phyloP scores from a whole-genome alignment of 2,113 vertebrate species.

The Xiphias gladius region DNA sequence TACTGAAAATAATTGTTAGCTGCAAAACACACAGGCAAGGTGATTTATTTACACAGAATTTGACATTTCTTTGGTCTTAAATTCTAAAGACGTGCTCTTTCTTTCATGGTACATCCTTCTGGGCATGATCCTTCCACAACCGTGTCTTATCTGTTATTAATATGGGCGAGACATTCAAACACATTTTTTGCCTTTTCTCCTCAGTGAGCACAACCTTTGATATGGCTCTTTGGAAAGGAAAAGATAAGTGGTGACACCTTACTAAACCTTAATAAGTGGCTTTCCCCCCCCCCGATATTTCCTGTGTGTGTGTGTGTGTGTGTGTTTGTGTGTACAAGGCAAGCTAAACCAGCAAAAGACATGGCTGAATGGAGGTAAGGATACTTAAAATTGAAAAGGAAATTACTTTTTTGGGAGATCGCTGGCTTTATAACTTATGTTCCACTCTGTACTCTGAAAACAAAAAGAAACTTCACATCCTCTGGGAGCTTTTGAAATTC shows the following conservation, averaged over 20 bases:
- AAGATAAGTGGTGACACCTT: constrained; percentile 39
- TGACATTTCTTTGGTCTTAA: not conserved
- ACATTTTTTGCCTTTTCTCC: constrained; percentile 44
- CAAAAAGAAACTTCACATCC: not conserved
- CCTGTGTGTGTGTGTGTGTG: not conserved
- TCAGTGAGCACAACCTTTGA: constrained; percentile 47
- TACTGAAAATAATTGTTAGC: not conserved
- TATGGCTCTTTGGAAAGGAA: constrained; percentile 24
- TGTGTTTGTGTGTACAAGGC: not conserved
- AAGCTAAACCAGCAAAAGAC: not conserved
- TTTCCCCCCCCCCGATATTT: not conserved
- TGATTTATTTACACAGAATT: not conserved
- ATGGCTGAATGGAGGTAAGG: not conserved
- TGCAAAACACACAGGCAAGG: not conserved
- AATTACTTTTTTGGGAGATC: not conserved
- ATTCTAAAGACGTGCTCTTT: not conserved
- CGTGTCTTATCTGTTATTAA: constrained; percentile 63
- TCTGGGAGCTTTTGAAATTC: not conserved
- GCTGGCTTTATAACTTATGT: not conserved
- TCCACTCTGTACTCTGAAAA: not conserved
- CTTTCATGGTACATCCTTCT: constrained; percentile 23
- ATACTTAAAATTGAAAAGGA: constrained; percentile 4
- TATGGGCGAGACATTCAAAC: constrained; percentile 46
- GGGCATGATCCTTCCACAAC: constrained; percentile 17
- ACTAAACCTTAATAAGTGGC: constrained; percentile 22